Base-by-base conservation (phyloP, 1,140 invertebrate species). In the Paraescarpia echinospica region DNA sequence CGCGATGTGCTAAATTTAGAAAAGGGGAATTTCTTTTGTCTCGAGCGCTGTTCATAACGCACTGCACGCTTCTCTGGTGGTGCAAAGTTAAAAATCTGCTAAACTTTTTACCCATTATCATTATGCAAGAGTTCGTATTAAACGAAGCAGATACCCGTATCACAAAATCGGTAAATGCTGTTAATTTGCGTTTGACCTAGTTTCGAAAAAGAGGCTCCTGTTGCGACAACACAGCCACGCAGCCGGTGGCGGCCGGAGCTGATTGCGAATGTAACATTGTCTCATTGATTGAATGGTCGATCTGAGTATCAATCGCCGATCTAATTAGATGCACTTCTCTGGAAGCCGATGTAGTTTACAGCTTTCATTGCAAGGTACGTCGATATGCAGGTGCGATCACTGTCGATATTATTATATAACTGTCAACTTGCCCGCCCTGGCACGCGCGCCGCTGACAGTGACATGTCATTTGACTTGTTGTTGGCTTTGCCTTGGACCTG, bases 21-120 rank as follows among this genome's bases (percentile, higher is more conserved):
- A 77, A 77, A 77, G 59, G 59, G 59, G 59, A 77, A 77, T 77
- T 77, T 77, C 59, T 77, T 77, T 77, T 77, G 59, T 77, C 59
- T 77, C 59, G 14, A 77, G 0, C 59, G 9, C 59, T 18, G 59
- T 77, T 77, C 9, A 77, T 77, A 27, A 77, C 59, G 59, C 59
- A 31, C 59, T 77, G 14, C 59, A 27, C 59, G 59, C 22, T 77
- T 77, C 27, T 77, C 22, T 77, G 22, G 59, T 6, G 8, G 59
- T 31, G 27, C 59, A 77, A 27, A 77, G 27, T 77, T 77, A 18
- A 27, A 77, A 77, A 77, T 18, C 22, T 2, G 22, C 22, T 77
- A 18, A 77, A 12, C 8, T 77, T 77, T 77, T 77, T 27, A 77
- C 14, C 59, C 59, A 77, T 77, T 77, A 27, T 77, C 22, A 77